Percentiles rank a stretch among this genome's conserved stretches.
phyloP scores from a whole-genome alignment of 2,113 vertebrate species.

The Plestiodon gilberti region DNA sequence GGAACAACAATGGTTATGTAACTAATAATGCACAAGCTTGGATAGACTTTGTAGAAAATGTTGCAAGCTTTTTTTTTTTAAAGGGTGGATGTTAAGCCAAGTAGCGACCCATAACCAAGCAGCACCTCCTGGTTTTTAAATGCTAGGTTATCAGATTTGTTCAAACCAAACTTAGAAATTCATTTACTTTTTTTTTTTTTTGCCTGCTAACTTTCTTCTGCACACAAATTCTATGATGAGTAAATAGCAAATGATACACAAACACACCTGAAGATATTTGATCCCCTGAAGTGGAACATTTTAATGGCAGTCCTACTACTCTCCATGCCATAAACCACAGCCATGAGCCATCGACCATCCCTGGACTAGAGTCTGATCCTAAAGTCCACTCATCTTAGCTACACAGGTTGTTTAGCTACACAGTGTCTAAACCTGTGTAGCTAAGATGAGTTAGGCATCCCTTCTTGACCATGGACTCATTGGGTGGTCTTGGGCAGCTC shows the following conservation, averaged over 20 bases:
- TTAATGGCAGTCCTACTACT: not conserved
- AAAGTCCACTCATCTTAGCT: too few relatives aligned
- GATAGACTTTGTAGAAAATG: conserved; percentile 16
- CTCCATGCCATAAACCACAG: too few relatives aligned
- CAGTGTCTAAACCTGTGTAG: too few relatives aligned
- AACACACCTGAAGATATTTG: conserved; percentile 31
- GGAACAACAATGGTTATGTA: conserved; percentile 14
- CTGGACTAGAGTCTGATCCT: too few relatives aligned
- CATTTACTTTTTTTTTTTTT: not conserved
- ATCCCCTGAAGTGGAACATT: conserved; percentile 37
- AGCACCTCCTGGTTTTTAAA: conserved; percentile 15
- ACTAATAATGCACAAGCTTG: not conserved
- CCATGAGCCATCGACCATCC: too few relatives aligned
- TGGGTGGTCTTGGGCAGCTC: too few relatives aligned
- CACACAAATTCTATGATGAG: not conserved
- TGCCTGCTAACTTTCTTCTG: not conserved
- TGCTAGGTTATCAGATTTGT: not conserved
- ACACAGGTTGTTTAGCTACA: too few relatives aligned
- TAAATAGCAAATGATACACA: not conserved
- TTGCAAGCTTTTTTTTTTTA: conserved; percentile 8
- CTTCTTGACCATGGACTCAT: too few relatives aligned
- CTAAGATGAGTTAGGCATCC: too few relatives aligned
- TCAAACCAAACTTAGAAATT: not conserved
- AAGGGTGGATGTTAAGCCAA: conserved; percentile 30
- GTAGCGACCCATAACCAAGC: conserved; percentile 20